Base-by-base conservation (phyloP, 2,888 invertebrate species). In the Ophion costatus region DNA sequence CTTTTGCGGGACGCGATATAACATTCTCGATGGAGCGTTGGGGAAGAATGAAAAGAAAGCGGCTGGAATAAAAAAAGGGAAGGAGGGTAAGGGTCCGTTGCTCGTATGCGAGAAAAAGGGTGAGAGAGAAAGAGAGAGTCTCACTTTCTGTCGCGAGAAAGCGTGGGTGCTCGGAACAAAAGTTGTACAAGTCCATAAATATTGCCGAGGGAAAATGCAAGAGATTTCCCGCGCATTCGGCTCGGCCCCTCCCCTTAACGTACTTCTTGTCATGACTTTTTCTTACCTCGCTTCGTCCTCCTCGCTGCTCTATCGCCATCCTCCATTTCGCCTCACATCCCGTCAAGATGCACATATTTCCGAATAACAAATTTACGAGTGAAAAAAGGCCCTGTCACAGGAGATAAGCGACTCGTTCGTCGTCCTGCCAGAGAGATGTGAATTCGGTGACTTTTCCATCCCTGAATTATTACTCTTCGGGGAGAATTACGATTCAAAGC, bases 101-200 rank as follows among this genome's bases (percentile, higher is more conserved):
- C 38, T 38, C 38, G 9, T 7, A 7, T 7, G 7, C 2, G 63
- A 61, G 71, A 70, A 61, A 56, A 67, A 33, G 20, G 66, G 17
- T 24, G 51, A 7, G 61, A 73, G 42, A 22, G 10, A 42, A 9
- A 57, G 80, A 33, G n/a, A 3, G 70, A 69, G 51, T 24, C 29
- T 29, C 29, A 29, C 29, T 29, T 29, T 29, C 29, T 29, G n/a
- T 6, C n/a, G 75, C n/a, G 24, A 51, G 63, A 42, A 61, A 17
- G n/a, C 9, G 73, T 38, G 78, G 51, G 5, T 14, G 51, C 17
- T 51, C 64, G 51, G 83, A 87, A 88, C 85, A 84, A 88, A 88
- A 88, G 87, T 88, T 88, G 66, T 74, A 70, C 82, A 87, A 84
- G 77, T 81, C 81, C 84, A 88, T 88, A 88, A 88, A 88, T 88